Percentiles rank a stretch among this genome's conserved stretches.
Conservation (phyloP, 2,888 invertebrate species). For the Diadromus collaris region DNA sequence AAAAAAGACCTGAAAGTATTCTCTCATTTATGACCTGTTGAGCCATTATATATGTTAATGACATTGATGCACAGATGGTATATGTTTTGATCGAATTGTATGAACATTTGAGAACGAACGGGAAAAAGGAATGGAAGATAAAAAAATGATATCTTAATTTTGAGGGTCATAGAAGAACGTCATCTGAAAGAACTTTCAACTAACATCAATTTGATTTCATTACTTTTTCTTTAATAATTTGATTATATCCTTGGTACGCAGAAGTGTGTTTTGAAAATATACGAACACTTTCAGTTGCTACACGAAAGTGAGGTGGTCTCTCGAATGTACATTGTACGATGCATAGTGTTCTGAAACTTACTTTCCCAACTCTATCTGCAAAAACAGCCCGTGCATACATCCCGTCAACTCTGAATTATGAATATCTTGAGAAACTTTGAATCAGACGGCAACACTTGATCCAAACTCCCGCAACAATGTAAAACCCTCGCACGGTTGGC, state of each 20-base stretch:
- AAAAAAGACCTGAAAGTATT: not conserved
- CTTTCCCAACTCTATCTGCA: not conserved
- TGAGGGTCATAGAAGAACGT: too few relatives aligned
- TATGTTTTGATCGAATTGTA: too few relatives aligned
- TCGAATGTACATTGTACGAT: not conserved
- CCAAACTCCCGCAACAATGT: not conserved
- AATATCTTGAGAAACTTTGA: conserved; percentile 4
- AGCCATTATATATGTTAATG: too few relatives aligned
- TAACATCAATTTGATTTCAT: not conserved
- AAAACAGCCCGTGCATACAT: not conserved
- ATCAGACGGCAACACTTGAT: not conserved
- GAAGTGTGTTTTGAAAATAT: not conserved
- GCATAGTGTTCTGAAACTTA: conserved; percentile 1
- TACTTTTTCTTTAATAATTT: not conserved
- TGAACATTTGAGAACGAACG: too few relatives aligned
- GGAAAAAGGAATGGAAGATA: too few relatives aligned
- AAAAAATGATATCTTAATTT: too few relatives aligned
- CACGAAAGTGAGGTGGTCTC: too few relatives aligned
- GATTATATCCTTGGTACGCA: not conserved
- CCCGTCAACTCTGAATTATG: not conserved
- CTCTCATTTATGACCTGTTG: too few relatives aligned
- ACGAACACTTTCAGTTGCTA: not conserved
- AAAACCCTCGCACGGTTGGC: not conserved
- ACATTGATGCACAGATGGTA: too few relatives aligned
- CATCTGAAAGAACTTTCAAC: too few relatives aligned